Conservation (phyloP, 2,113 vertebrate species). For the Sapajus apella region DNA sequence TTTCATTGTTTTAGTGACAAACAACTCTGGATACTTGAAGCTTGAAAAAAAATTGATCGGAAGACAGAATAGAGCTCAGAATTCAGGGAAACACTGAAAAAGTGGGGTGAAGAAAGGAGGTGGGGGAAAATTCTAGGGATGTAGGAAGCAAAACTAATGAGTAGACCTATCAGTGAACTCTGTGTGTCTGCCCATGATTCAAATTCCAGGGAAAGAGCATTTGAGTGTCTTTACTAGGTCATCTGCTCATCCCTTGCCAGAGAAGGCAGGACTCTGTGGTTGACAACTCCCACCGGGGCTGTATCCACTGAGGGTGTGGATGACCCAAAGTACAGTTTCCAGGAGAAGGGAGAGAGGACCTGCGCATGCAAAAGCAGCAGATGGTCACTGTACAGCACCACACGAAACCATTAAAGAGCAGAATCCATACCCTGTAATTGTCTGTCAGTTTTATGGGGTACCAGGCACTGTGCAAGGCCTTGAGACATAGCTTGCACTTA, state of each 20-base stretch:
- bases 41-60: neutral
- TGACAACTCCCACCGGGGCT: neutral
- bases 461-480: neutral
- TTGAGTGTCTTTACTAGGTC: neutral
- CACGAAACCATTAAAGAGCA: neutral
- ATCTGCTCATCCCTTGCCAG: neutral
- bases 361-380: neutral
- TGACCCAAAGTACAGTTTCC: neutral
- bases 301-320: neutral
- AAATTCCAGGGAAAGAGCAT: neutral
- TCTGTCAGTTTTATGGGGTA: accelerated
- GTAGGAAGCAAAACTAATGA: neutral
- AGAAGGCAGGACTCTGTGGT: neutral
- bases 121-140: neutral
- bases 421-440: too few species aligned
- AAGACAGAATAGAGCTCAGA: neutral
- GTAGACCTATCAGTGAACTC: neutral
- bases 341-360: neutral
- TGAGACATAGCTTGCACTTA: accelerated
- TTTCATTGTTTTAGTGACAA: neutral
- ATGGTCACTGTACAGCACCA: neutral
- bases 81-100: neutral
- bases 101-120: neutral
- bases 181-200: neutral
- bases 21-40: neutral